Percentiles rank a stretch among this genome's conserved stretches.
Conservation (phyloP, 92 coral and sea anemone species). For the Plumapathes pennacea region DNA sequence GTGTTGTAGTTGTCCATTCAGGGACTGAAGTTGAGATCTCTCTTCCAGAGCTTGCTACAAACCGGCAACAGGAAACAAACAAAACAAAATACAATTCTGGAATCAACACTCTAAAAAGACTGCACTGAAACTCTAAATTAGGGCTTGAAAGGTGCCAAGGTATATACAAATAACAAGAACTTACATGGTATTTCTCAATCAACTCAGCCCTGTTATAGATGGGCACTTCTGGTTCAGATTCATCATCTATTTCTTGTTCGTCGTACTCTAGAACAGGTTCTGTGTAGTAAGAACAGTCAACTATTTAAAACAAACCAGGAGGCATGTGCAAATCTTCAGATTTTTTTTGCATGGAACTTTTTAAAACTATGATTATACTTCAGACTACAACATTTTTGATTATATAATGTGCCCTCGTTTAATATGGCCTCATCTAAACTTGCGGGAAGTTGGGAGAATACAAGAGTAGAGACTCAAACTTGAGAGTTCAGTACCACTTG, state of each 20-base stretch:
- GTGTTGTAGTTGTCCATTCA: conserved; percentile 93
- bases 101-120: background rate
- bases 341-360: no score
- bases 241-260: conserved; percentile 77
- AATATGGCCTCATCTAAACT: no score
- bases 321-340: no score
- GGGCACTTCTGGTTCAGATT: conserved; percentile 89
- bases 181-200: conserved; percentile 92
- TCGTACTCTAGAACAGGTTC: conserved; percentile 43
- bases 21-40: conserved; percentile 76
- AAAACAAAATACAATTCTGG: background rate
- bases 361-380: no score
- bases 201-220: conserved; percentile 92
- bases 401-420: no score
- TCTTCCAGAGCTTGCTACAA: conserved; percentile 96
- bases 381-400: no score
- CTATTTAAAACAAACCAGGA: background rate
- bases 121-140: background rate
- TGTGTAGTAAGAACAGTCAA: background rate
- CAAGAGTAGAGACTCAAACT: no score
- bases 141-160: background rate
- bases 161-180: background rate
- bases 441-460: no score
- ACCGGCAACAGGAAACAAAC: background rate
- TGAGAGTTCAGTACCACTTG: no score